A percentile compares a stretch with the other conserved stretches of the same genome.
These are phyloP conservation scores for Actias luna DNA, from an alignment of 2,888 invertebrate species.

Conservation along the genomic window DNA sequence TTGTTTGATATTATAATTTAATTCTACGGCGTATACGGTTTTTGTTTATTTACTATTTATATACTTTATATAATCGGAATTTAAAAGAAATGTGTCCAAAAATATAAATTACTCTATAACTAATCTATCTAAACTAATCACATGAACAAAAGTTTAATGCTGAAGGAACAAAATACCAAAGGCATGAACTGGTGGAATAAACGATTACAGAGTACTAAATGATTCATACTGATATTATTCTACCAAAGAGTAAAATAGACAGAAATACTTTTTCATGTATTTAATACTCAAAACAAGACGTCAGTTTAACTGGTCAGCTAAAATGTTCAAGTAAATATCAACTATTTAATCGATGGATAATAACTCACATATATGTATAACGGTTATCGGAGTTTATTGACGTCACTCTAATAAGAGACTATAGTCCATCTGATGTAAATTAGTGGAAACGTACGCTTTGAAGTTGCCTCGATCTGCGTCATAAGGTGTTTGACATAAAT, in stretches of 20 bases:
- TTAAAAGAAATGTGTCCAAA: too few relatives aligned
- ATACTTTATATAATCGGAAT: too few relatives aligned
- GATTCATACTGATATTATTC: background rate
- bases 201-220: background rate
- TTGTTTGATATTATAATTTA: too few relatives aligned
- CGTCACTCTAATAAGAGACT: slow-evolving; percentile 1
- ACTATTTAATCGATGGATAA: background rate
- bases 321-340: background rate
- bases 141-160: background rate
- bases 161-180: background rate
- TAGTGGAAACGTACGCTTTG: slow-evolving; percentile 1
- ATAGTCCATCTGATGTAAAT: background rate
- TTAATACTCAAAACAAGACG: background rate
- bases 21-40: too few relatives aligned
- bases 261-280: background rate
- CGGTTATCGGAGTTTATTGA: slow-evolving; percentile 2
- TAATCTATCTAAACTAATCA: too few relatives aligned
- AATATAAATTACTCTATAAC: too few relatives aligned
- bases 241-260: background rate
- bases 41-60: too few relatives aligned
- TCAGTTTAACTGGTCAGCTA: background rate
- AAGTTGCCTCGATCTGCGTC: background rate
- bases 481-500: background rate
- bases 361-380: background rate
- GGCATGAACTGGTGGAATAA: too few relatives aligned